These are phyloP conservation scores for Mirounga angustirostris DNA, from an alignment of 2,113 vertebrate genomes.

Conservation along the genomic window DNA sequence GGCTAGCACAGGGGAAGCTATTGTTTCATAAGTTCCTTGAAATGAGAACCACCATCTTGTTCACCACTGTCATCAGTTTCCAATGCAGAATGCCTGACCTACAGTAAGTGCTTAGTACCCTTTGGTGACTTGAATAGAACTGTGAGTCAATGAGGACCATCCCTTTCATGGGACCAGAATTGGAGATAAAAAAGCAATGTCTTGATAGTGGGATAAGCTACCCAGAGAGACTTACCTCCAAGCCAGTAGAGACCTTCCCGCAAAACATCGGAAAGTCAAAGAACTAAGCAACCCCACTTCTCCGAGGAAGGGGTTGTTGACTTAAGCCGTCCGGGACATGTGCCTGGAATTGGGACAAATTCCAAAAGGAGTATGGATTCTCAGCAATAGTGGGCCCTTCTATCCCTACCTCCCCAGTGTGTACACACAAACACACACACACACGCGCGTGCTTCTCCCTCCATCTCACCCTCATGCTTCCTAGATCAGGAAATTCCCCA, in stretches of 20 bases:
- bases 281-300: background rate
- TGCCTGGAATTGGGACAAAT: too few species aligned
- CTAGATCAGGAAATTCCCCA: background rate
- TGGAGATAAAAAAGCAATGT: background rate
- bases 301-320: background rate
- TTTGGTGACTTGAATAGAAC: background rate
- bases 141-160: background rate
- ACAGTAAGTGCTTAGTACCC: background rate
- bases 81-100: background rate
- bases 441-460: background rate
- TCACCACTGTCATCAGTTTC: background rate
- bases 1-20: background rate
- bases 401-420: background rate
- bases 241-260: background rate
- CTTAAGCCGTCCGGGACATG: background rate
- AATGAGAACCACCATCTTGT: background rate
- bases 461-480: background rate
- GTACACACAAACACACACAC: too few species aligned
- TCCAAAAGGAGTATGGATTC: background rate
- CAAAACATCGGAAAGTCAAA: background rate
- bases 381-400: background rate
- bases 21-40: background rate
- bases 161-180: background rate
- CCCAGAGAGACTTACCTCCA: background rate
- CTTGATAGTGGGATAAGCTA: background rate